Conservation (phyloP, 2,888 invertebrate species). For the Fragum fragum region DNA sequence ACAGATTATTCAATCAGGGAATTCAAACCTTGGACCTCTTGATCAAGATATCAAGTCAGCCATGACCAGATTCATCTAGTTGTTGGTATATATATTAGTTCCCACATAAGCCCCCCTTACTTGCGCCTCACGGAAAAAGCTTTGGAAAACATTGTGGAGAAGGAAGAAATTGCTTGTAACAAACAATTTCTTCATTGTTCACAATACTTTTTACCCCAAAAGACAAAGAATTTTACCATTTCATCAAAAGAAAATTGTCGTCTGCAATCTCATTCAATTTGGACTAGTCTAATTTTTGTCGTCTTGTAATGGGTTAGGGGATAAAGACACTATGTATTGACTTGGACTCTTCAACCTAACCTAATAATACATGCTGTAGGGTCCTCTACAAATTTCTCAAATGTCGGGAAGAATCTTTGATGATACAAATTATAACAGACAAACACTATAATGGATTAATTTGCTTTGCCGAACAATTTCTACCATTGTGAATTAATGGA, state of each 20-base stretch:
- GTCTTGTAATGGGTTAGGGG: neutral
- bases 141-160: too few species aligned
- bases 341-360: conserved; percentile 36
- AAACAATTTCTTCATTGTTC: too few species aligned
- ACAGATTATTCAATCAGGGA: too few species aligned
- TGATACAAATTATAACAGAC: conserved; percentile 62
- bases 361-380: conserved; percentile 61
- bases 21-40: too few species aligned
- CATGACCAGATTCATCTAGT: too few species aligned
- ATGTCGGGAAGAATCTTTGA: conserved; percentile 43
- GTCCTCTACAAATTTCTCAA: conserved; percentile 65
- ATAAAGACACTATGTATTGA: neutral
- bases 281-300: neutral
- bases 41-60: too few species aligned
- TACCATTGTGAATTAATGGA: conserved; percentile 24
- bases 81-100: too few species aligned
- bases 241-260: neutral
- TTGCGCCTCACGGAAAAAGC: too few species aligned
- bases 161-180: too few species aligned
- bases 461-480: neutral
- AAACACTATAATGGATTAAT: conserved; percentile 63
- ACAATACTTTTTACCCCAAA: too few species aligned
- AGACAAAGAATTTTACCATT: too few species aligned
- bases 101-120: too few species aligned
- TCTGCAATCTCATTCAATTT: neutral